Base-by-base conservation (phyloP, 2,113 vertebrate species). In the Oenanthe oenanthe region DNA sequence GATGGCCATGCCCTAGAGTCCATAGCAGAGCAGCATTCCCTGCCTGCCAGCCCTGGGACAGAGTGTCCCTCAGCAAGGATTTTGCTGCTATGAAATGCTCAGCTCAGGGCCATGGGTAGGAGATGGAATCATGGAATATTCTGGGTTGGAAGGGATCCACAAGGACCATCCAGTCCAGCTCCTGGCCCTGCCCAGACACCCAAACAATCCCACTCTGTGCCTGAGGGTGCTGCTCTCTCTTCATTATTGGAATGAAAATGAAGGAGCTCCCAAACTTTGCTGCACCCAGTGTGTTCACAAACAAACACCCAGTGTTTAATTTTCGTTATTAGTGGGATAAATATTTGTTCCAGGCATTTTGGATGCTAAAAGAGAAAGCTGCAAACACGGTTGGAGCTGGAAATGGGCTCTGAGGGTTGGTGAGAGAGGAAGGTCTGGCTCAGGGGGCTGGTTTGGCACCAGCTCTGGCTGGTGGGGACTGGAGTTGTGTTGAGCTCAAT, bases 1-100 rank as follows among this genome's bases (percentile, higher is more conserved):
- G 7, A 5, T 6, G 22, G 29, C 38, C 15, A 4, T 25, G 22
- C 16, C 0, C 1, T 4, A 16, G 24, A n/a, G 7, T 14, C 34
- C 45, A 24, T 0, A 36, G 45, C 20, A 73, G n/a, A 74, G 61
- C 70, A 50, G 20, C 60, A 63, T 28, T 36, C 32, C 50, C 43
- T 57, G n/a, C 25, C 62, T 66, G 34, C 24, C 45, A 45, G 29
- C 18, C 24, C 34, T 66, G 60, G 25, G 15, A 21, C 54, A 6
- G 65, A 34, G 3, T 2, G 4, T 36, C 29, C 53, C 68, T 58
- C 32, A 24, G 8, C 21, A 68, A 45, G 62, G 43, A 21, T n/a
- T 54, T 73, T 28, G 21, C 31, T 38, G 57, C 47, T 78, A 26
- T 72, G 70, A 72, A 89, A 75, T 45, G 34, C 25, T 57, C 0